Evolutionary conservation across 2,797 vertebrate species (phyloP), one percentile per base, ranked within the genome.

Genomic region (Neosilurus hyrtlii): DNA sequence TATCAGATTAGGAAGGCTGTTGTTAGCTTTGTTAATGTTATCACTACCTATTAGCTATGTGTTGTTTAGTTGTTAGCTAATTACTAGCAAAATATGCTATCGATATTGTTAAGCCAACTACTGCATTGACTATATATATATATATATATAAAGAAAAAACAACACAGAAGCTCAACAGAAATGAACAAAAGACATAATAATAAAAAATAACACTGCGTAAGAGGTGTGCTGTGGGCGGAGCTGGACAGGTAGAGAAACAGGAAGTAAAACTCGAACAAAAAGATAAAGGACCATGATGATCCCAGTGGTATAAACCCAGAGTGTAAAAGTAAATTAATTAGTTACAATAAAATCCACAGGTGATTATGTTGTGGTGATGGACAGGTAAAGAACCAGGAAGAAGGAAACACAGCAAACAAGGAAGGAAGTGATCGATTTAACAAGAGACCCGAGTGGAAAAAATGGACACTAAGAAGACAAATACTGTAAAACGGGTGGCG

Each of bases 301-400:
- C 4, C 35, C 20, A 43, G 20, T 12, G 67, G 20, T 22, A n/a
- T 12, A 49, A 70, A n/a, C 10, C 37, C 37, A 6, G 67, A 70
- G 22, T 49, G 18, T 49, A 49, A 70, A 70, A 0, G 11, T 22
- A 49, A 70, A 70, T 63, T 26, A 14, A 63, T 12, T 14, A 63
- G 11, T 14, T 24, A 12, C 37, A 63, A 37, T 43, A 20, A 67
- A 43, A 43, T 1, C 16, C 9, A 10, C 35, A 35, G 26, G 65
- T 35, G 62, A 37, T 35, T 37, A 35, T 37, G 14, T 15, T 26
- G 20, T 70, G 67, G 67, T 22, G 43, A 20, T n/a, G 0, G 67
- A n/a, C 67, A 70, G 67, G 67, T 70, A 49, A 12, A 70, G 20
- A 14, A 70, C 67, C 67, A 49, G 67, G 37, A 70, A n/a, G 67